A percentile compares a stretch with the other conserved stretches of the same genome.
Evolutionary conservation across 2,888 invertebrate species (phyloP).

Genomic region (Eristalis pertinax): DNA sequence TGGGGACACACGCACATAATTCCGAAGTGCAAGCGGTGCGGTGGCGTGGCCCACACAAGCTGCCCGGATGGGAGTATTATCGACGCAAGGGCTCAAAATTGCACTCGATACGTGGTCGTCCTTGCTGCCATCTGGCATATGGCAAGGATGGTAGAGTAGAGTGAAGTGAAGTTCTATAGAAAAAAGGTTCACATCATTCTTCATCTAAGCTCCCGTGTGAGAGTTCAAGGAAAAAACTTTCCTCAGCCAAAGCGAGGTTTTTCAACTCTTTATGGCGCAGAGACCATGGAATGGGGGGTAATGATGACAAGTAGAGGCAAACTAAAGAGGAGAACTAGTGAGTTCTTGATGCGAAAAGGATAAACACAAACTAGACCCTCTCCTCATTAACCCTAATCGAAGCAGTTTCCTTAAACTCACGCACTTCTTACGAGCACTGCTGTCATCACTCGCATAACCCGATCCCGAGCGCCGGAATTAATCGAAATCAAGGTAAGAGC

Average conservation of each 20-base stretch:
- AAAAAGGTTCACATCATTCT: not conserved
- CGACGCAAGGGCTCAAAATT: not conserved
- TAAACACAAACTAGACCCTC: no score
- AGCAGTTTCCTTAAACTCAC: no score
- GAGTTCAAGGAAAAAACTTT: not conserved
- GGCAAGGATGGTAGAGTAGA: not conserved
- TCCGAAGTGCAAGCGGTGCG: not conserved
- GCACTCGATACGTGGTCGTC: not conserved
- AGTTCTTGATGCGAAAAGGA: no score
- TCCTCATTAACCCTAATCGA: no score
- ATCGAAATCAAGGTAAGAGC: not conserved
- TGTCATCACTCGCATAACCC: not conserved
- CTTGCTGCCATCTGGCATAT: not conserved
- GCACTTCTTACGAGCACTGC: no score
- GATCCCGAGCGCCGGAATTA: not conserved
- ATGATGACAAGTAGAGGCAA: no score
- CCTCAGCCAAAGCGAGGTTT: not conserved
- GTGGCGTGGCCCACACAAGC: not conserved
- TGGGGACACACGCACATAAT: constrained; percentile 15
- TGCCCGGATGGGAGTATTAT: not conserved
- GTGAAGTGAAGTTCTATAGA: not conserved
- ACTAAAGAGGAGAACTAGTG: no score
- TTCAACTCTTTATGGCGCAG: no score
- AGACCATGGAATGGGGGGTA: no score
- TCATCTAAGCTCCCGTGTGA: not conserved